Evolutionary conservation across 1,140 invertebrate genomes (phyloP).

Genomic region (Notospermus geniculatus): DNA sequence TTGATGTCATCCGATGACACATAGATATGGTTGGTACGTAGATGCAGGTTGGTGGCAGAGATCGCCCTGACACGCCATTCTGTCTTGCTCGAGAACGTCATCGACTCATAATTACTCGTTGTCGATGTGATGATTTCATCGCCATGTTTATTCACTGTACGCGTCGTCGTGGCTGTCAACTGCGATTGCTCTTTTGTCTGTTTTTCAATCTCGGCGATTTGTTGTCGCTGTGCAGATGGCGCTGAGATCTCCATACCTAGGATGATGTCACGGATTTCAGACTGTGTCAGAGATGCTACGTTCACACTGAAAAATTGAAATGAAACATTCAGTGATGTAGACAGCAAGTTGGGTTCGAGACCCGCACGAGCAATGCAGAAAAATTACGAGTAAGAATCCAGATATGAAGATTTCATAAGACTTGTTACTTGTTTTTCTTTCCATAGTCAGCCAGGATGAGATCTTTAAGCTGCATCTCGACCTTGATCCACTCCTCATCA

Average conservation of each 20-base stretch:
- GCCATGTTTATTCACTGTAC: constrained; percentile 98
- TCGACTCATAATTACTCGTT: constrained; percentile 97
- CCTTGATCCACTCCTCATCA: constrained; percentile 99
- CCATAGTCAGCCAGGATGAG: constrained; percentile 98
- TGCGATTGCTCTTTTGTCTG: constrained; percentile 99
- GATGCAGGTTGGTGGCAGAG: constrained; percentile 96
- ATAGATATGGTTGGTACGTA: constrained; percentile 99
- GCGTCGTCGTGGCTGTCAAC: constrained; percentile 94
- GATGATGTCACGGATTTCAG: constrained; percentile 98
- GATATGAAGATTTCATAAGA: too few species aligned
- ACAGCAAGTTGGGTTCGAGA: too few species aligned
- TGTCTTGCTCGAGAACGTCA: constrained; percentile 96
- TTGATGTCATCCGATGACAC: constrained; percentile 99
- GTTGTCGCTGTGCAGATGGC: constrained; percentile 95
- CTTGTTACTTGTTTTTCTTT: constrained; percentile 98
- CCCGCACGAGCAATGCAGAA: too few species aligned
- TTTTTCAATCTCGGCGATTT: constrained; percentile 99
- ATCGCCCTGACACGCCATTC: constrained; percentile 99
- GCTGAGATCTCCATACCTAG: constrained; percentile 99
- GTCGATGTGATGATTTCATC: constrained; percentile 99
- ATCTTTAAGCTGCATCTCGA: constrained; percentile 95
- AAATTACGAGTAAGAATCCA: too few species aligned
- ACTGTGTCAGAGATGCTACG: constrained; percentile 96
- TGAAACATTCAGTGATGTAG: constrained; percentile 1
- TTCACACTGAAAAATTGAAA: constrained; percentile 72